Conservation (phyloP, 53 echinoderm and acorn worm genomes). For the Crossaster papposus region DNA sequence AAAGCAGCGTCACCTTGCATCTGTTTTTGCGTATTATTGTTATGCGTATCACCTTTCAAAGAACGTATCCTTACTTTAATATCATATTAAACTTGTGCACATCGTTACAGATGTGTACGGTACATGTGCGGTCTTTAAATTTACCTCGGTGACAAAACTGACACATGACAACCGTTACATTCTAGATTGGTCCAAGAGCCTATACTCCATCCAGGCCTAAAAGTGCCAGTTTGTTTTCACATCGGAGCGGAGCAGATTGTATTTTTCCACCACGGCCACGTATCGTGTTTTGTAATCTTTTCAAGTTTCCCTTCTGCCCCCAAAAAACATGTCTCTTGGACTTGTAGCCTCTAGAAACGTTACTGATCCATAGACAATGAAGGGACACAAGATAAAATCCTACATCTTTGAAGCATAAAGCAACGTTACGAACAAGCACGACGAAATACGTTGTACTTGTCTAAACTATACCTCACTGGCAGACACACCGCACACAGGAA, state of each 20-base stretch:
- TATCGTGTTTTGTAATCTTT: constrained; percentile 32
- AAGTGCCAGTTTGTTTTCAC: background rate
- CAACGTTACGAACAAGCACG: background rate
- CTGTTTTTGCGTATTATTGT: no score
- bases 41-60: background rate
- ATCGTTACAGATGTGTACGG: background rate
- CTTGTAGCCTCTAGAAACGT: background rate
- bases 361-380: constrained; percentile 22
- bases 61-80: background rate
- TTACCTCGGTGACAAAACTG: background rate
- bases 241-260: background rate
- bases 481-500: constrained; percentile 33
- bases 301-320: background rate
- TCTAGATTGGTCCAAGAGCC: no score
- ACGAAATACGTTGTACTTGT: background rate
- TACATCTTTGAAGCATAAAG: background rate
- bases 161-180: background rate
- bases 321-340: constrained; percentile 18
- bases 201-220: background rate
- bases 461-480: background rate
- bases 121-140: background rate
- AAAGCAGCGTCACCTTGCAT: no score
- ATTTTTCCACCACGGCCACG: constrained; percentile 1
- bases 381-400: background rate
- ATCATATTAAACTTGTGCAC: background rate